Percentiles rank a stretch among this genome's conserved stretches.
These are phyloP conservation scores for Abrostola triplasia DNA, from an alignment of 2,888 invertebrate genomes.

Conservation along the genomic window DNA sequence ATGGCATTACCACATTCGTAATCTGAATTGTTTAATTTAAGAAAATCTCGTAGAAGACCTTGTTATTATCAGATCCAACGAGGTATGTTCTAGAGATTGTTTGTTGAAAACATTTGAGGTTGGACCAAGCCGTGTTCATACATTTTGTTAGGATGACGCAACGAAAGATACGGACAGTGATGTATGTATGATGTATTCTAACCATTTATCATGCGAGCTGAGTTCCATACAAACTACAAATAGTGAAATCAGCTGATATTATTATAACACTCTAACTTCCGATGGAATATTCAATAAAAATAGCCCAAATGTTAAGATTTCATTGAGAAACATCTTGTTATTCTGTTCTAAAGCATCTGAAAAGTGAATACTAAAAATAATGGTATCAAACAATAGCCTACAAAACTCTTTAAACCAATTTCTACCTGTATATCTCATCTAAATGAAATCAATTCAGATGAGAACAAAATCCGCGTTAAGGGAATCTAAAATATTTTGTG, in stretches of 20 bases:
- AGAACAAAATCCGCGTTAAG: conserved; percentile 15
- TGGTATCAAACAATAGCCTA: too few species aligned
- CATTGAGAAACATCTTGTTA: too few species aligned
- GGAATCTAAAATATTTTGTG: conserved; percentile 21
- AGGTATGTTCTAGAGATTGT: conserved; percentile 21
- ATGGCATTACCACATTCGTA: conserved; percentile 36
- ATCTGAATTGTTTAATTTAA: conserved; percentile 9
- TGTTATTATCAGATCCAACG: not conserved
- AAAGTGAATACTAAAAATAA: too few species aligned
- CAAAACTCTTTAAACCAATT: too few species aligned
- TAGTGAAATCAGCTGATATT: conserved; percentile 24
- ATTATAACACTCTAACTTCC: conserved; percentile 6
- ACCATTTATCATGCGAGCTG: conserved; percentile 43
- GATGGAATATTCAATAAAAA: too few species aligned
- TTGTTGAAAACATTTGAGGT: conserved; percentile 14
- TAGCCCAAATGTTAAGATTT: too few species aligned
- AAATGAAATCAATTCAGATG: conserved; percentile 5
- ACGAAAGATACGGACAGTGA: conserved; percentile 38
- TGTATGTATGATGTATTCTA: conserved; percentile 44
- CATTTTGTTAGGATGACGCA: conserved; percentile 44
- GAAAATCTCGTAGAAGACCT: not conserved
- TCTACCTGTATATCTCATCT: not conserved
- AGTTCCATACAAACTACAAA: conserved; percentile 22
- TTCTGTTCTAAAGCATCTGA: too few species aligned
- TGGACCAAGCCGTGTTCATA: conserved; percentile 28